Evolutionary conservation across 2,797 vertebrate genomes (phyloP), one percentile per base, ranked within the genome.

Genomic region (Cossypha niveicapilla): DNA sequence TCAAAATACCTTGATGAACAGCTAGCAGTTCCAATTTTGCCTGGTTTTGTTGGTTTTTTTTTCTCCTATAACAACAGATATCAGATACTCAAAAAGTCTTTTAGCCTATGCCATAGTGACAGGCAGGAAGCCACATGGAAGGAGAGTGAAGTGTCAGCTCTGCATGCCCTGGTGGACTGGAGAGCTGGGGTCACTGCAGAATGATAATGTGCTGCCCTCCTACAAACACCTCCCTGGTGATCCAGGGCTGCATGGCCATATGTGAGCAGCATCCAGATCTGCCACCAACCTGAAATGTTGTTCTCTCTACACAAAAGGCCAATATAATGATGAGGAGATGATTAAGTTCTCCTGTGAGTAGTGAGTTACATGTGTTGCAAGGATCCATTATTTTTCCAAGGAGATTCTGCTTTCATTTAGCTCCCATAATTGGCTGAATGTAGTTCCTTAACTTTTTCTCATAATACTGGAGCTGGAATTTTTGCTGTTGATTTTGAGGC

Each of bases 181-280:
- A 74, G 91, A 87, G 72, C 90, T 73, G 66, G 35, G 79, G 9
- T 21, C 87, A 61, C 92, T 94, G 70, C 79, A 81, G 88, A 94
- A 83, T 89, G 61, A n/a, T 83, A 86, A 93, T 51, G 71, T 3
- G 2, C 61, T 78, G 79, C 89, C 74, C 61, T 87, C 75, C 78
- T 61, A 27, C 76, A 74, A 57, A 90, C 3, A 0, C 57, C 60
- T 84, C 85, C 80, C 84, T 87, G 74, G 71, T 3, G 4, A 58
- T 81, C 47, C 70, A 84, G 45, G 86, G 42, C 92, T 90, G 76
- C 4, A 0, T 13, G 35, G 62, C 58, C 35, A 1, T 42, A 23
- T 93, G 78, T 96, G 85, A 94, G 30, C 62, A 79, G 70, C 75
- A 34, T 88, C 88, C 34, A 66, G 50, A 81, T 92, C 70, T 79